A percentile compares a stretch with the other conserved stretches of the same genome.
phyloP scores from a whole-genome alignment of 2,888 invertebrate species.

The Allygus modestus region DNA sequence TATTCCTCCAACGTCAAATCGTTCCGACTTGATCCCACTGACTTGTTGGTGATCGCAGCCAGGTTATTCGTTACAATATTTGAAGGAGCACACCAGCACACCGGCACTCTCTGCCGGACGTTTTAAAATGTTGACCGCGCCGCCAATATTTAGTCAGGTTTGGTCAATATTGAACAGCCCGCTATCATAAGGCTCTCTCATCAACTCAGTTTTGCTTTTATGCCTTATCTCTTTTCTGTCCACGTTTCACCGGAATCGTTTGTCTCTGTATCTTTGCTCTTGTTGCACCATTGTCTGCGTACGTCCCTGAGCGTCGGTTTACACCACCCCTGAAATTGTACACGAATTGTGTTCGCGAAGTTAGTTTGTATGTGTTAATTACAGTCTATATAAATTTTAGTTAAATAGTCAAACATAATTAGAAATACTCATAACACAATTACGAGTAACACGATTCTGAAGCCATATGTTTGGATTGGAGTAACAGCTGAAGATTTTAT shows the following conservation, averaged over 20 bases:
- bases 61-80: conserved; percentile 49
- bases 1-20: too few relatives aligned
- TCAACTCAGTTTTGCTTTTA: conserved; percentile 55
- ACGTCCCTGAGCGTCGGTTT: background rate
- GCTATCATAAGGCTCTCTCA: conserved; percentile 55
- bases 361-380: too few relatives aligned
- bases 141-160: conserved; percentile 60
- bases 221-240: conserved; percentile 46
- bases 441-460: too few relatives aligned
- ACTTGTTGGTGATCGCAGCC: background rate
- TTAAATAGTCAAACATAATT: too few relatives aligned
- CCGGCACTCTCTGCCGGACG: conserved; percentile 4
- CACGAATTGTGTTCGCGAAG: too few relatives aligned
- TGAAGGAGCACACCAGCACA: conserved; percentile 58
- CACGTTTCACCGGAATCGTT: conserved; percentile 20
- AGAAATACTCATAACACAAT: too few relatives aligned
- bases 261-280: conserved; percentile 23
- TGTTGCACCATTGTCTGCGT: background rate
- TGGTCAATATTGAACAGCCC: conserved; percentile 37
- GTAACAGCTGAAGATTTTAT: too few relatives aligned
- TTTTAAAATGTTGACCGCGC: conserved; percentile 48
- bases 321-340: too few relatives aligned
- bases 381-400: too few relatives aligned
- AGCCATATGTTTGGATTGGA: too few relatives aligned
- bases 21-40: background rate